Base-by-base conservation (phyloP, 2,888 invertebrate species). In the Meloe dianella region DNA sequence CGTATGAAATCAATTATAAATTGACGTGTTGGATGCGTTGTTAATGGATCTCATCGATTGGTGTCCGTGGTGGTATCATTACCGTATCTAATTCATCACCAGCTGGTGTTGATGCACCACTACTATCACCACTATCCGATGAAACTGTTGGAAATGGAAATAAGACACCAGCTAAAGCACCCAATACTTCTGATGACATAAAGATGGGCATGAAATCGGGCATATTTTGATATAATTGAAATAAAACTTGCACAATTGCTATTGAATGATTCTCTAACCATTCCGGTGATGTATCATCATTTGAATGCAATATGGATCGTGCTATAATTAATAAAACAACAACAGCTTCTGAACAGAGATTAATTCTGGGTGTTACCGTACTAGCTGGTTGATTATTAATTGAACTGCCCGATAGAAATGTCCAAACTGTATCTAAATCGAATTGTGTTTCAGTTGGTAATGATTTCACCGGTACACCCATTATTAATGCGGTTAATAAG, bases 171-270 rank as follows among this genome's bases (percentile, higher is more conserved):
- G 95, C 94, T 62, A 97, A 85, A 0, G 95, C 94, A 12, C 90
- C 90, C 24, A 98, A 85, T 22, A 97, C 96, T 81, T 98, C 97
- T 0, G 92, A 91, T 1, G 92, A 92, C 92, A 96, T 95, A 85
- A 96, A 94, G 14, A 96, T 89, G 9, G 93, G 91, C 85, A 94
- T 93, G 81, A 98, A 96, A 83, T 98, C 97, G 0, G 94, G 91
- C 74, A 96, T 90, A 81, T 97, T 97, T 83, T 97, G 97, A 85
- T 99, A 98, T 17, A 99, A 86, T 79, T 96, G 97, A 80, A 97
- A 95, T 47, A 99, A 85, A 75, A 87, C 88, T 83, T 93, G 93
- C 64, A 93, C 89, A 69, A 94, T 93, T 57, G 92, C 92, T 61
- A 93, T 91, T 1, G 94, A 92, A 80, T 94, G 94, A 74, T 91